These are phyloP conservation scores for Galeopterus variegatus DNA, from an alignment of 2,113 vertebrate species.

Conservation along the genomic window DNA sequence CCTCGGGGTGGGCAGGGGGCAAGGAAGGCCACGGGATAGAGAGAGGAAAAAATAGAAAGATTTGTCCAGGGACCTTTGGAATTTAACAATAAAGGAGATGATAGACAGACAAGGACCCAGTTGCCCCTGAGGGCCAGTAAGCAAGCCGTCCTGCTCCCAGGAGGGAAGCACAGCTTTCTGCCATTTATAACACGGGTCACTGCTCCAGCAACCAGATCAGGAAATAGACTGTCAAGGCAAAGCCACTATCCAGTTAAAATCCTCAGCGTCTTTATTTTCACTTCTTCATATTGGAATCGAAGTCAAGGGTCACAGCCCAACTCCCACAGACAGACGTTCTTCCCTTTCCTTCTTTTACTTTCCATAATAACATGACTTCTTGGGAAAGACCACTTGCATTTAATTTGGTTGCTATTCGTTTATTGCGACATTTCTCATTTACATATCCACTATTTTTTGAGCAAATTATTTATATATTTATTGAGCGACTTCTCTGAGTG, in stretches of 20 bases:
- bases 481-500: background rate
- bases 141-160: background rate
- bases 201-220: rapidly evolving
- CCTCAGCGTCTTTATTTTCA: background rate
- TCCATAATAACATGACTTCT: background rate
- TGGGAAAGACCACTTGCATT: background rate
- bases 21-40: background rate
- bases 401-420: background rate
- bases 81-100: background rate
- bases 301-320: background rate
- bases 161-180: background rate
- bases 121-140: background rate
- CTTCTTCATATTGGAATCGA: background rate
- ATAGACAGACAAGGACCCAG: background rate
- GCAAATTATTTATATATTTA: background rate
- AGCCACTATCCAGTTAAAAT: background rate
- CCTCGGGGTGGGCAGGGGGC: background rate
- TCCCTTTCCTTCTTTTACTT: background rate
- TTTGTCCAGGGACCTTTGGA: background rate
- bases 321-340: background rate
- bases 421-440: background rate
- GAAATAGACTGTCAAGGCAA: background rate
- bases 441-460: background rate
- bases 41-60: background rate
- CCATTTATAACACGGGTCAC: rapidly evolving